These are phyloP conservation scores for Rallus crepitans DNA, from an alignment of 2,797 vertebrate species.

Conservation along the genomic window DNA sequence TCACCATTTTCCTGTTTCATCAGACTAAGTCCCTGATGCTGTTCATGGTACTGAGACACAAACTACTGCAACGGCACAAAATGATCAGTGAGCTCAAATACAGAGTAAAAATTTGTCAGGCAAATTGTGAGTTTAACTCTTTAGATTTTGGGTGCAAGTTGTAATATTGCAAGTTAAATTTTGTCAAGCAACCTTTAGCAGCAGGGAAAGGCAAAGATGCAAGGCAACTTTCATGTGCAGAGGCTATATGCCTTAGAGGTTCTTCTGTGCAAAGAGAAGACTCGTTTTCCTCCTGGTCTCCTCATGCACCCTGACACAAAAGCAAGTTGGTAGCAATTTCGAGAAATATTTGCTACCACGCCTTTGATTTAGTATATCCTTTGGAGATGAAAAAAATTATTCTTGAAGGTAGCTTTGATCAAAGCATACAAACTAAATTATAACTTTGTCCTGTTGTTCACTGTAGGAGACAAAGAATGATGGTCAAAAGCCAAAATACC, in stretches of 20 bases:
- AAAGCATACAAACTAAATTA: neutral
- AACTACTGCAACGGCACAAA: neutral
- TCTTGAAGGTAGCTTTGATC: neutral
- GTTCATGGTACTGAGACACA: neutral
- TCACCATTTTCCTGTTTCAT: neutral
- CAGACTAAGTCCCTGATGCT: neutral
- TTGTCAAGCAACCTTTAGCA: neutral
- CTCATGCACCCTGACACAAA: neutral
- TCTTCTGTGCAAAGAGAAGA: neutral
- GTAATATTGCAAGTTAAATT: neutral
- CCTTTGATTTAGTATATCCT: neutral
- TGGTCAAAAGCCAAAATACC: neutral
- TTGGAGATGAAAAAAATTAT: neutral
- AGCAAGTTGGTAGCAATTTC: neutral
- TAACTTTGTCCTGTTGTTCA: neutral
- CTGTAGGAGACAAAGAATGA: neutral
- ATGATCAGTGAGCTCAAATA: neutral
- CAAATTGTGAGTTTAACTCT: neutral
- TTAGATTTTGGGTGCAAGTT: neutral
- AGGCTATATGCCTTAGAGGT: neutral
- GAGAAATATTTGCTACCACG: neutral
- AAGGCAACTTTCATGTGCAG: neutral
- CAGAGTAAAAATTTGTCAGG: neutral
- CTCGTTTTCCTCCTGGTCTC: neutral
- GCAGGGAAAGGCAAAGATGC: neutral